Evolutionary conservation across 1,140 invertebrate species (phyloP).

Genomic region (Ceratina japonica): DNA sequence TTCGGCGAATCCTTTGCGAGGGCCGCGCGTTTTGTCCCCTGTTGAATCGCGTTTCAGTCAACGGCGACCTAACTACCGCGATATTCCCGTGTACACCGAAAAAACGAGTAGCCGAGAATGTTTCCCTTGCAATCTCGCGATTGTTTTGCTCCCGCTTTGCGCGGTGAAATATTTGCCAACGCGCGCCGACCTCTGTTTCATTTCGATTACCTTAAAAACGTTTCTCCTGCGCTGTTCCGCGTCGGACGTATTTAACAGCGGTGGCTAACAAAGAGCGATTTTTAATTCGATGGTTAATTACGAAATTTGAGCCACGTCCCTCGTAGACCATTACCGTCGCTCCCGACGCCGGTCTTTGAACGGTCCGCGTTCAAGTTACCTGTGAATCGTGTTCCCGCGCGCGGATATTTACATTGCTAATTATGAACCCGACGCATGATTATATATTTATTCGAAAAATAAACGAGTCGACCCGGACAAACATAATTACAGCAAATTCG

Average conservation of each 20-base stretch:
- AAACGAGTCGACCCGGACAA: too few species aligned
- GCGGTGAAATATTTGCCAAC: neutral
- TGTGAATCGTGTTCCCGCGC: too few species aligned
- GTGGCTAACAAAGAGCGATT: neutral
- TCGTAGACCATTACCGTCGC: too few species aligned
- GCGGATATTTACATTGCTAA: too few species aligned
- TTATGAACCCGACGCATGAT: too few species aligned
- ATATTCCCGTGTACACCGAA: neutral
- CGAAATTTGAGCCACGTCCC: too few species aligned
- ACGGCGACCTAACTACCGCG: neutral
- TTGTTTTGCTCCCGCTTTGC: conserved; percentile 1
- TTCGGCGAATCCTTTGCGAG: conserved; percentile 15
- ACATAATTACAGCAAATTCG: too few species aligned
- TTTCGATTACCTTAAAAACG: neutral
- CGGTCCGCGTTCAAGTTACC: too few species aligned
- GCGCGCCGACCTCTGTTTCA: neutral
- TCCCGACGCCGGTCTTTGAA: too few species aligned
- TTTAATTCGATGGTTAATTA: too few species aligned
- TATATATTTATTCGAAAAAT: too few species aligned
- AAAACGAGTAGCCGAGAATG: conserved; percentile 16
- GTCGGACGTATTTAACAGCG: neutral
- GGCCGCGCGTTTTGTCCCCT: neutral
- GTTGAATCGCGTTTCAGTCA: conserved; percentile 19
- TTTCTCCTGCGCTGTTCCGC: neutral
- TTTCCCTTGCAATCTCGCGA: conserved; percentile 6